Percentiles rank a stretch among this genome's conserved stretches.
phyloP scores from a whole-genome alignment of 2,797 vertebrate genomes.

The Enteromius anoplus region DNA sequence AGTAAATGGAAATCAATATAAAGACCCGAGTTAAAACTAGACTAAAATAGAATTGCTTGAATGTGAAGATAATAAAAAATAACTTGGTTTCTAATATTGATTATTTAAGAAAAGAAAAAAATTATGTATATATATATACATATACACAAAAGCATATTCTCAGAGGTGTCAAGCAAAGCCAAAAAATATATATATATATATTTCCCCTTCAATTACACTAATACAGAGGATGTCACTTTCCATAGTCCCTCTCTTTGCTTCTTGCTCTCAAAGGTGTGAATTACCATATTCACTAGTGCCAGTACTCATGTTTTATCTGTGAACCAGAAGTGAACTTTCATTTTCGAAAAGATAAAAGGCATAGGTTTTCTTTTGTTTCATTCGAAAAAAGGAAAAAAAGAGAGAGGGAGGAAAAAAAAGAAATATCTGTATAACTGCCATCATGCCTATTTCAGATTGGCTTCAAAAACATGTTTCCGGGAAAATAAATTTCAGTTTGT shows the following conservation, averaged over 20 bases:
- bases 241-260: conserved; percentile 5
- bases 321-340: conserved; percentile 20
- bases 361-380: conserved; percentile 17
- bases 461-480: conserved; percentile 3
- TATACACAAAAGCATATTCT: conserved; percentile 20
- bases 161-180: conserved; percentile 46
- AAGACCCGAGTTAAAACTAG: conserved; percentile 59
- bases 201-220: background rate
- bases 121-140: conserved; percentile 11
- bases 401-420: no score
- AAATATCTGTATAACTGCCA: conserved; percentile 13
- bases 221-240: background rate
- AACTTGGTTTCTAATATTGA: conserved; percentile 58
- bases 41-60: conserved; percentile 63
- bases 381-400: background rate
- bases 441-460: conserved; percentile 13
- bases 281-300: conserved; percentile 24
- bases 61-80: conserved; percentile 58
- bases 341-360: background rate
- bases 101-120: conserved; percentile 57
- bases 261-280: conserved; percentile 23
- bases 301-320: conserved; percentile 27
- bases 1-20: conserved; percentile 64
- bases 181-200: background rate
- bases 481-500: background rate